Base-by-base conservation (phyloP, 2,888 invertebrate species). In the Galerucella nymphaeae region DNA sequence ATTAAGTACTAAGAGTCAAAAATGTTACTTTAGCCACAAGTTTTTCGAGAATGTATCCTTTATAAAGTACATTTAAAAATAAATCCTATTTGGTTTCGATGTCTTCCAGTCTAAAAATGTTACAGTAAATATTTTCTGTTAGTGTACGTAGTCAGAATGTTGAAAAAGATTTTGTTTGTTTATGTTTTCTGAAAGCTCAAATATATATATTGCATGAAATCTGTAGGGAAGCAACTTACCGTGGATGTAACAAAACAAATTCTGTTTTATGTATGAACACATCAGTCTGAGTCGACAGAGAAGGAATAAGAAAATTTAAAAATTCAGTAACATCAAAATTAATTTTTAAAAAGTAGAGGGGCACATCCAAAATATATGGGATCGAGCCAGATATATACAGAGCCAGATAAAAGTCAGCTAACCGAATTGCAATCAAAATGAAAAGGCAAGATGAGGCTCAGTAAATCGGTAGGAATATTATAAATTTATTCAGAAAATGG, bases 121-220 rank as follows among this genome's bases (percentile, higher is more conserved):
- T 14, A 55, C 18, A 45, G 30, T 30, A 65, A 65, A 48, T 65
- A 53, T 13, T 38, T 23, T 30, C 16, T 3, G 13, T 13, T n/a
- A 4, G 5, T 30, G 18, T 50, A 68, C 68, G 62, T 53, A 62
- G 11, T 18, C 41, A 16, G 68, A 68, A 68, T 68, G 61, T 68
- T 62, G 53, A 68, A 68, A 68, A 68, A 50, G 63, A 10, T 57
- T 70, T 63, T 70, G 67, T 74, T 67, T 62, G 65, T 68, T 68
- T 62, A 63, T 70, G 53, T 74, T 74, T 64, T 62, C 64, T 65
- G 61, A 63, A 53, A 59, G 68, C 65, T 70, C 55, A 69, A 70
- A 75, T 78, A 77, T 77, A 77, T 77, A 76, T 78, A 78, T 78
- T 78, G 75, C 75, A 80, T 76, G 78, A 77, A 80, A 80, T 80